A percentile compares a stretch with the other conserved stretches of the same genome.
Evolutionary conservation across 2,797 vertebrate species (phyloP).

Genomic region (Onychomys leucogaster): DNA sequence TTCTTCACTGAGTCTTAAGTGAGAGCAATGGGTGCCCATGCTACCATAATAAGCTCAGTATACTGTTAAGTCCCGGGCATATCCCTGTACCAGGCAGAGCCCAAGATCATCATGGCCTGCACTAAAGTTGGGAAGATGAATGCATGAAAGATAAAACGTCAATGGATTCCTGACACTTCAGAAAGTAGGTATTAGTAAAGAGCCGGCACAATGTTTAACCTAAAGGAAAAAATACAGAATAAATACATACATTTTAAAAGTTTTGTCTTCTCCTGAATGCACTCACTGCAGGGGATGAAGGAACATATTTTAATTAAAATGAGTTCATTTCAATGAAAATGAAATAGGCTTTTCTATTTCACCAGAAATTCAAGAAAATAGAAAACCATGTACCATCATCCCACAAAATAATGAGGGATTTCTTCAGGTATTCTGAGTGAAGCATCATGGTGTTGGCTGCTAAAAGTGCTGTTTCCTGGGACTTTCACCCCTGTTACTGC

Average conservation of each 20-base stretch:
- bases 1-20: background rate
- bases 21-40: background rate
- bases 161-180: background rate
- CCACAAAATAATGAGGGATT: background rate
- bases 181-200: background rate
- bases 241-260: background rate
- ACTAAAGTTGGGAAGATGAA: slow-evolving; percentile 14
- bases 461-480: background rate
- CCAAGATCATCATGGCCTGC: background rate
- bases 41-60: too few species aligned
- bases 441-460: background rate
- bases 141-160: background rate
- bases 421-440: background rate
- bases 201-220: background rate
- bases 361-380: background rate
- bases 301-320: background rate
- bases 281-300: background rate
- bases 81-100: background rate
- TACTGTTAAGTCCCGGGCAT: background rate
- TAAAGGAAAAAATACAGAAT: background rate
- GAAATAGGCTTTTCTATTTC: background rate
- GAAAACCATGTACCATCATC: background rate
- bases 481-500: background rate
- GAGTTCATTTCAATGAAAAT: slow-evolving; percentile 36
- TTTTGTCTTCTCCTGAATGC: background rate